These are phyloP conservation scores for Allolobophora icterica DNA, from an alignment of 2,888 invertebrate species.

Conservation along the genomic window DNA sequence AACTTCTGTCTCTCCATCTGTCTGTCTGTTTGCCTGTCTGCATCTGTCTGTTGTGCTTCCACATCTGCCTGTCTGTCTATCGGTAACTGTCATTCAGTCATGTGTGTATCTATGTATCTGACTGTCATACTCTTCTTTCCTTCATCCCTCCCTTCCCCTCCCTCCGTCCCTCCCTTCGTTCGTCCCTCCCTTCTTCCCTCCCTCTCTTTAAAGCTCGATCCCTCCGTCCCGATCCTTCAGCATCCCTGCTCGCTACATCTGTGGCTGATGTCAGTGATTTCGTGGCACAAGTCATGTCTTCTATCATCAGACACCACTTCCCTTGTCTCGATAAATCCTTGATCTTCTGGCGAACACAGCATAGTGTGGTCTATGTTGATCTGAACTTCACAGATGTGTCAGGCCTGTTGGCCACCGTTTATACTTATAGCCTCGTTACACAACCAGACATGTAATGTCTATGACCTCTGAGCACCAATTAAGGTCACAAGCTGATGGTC, in stretches of 20 bases:
- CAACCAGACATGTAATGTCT: neutral
- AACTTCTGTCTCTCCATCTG: neutral
- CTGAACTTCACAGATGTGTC: too few relatives aligned
- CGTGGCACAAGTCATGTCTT: neutral
- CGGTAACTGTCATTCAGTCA: too few relatives aligned
- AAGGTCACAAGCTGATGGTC: neutral
- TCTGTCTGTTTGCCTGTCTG: neutral
- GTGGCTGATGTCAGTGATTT: neutral
- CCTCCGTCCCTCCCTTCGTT: too few relatives aligned
- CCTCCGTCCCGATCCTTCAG: neutral
- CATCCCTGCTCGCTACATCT: neutral
- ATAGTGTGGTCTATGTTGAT: too few relatives aligned
- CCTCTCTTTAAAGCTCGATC: neutral
- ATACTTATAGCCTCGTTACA: neutral
- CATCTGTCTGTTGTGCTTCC: neutral
- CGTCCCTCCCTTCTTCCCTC: neutral
- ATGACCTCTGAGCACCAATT: neutral
- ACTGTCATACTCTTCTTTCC: neutral
- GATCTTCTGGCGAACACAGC: neutral
- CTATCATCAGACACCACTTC: neutral
- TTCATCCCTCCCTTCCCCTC: neutral
- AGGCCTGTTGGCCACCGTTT: too few relatives aligned
- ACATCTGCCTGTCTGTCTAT: neutral
- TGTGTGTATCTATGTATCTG: too few relatives aligned
- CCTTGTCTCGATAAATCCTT: neutral